Percentiles rank a stretch among this genome's conserved stretches.
Conservation (phyloP, 1,140 invertebrate species). For the Phenacoccus solenopsis region DNA sequence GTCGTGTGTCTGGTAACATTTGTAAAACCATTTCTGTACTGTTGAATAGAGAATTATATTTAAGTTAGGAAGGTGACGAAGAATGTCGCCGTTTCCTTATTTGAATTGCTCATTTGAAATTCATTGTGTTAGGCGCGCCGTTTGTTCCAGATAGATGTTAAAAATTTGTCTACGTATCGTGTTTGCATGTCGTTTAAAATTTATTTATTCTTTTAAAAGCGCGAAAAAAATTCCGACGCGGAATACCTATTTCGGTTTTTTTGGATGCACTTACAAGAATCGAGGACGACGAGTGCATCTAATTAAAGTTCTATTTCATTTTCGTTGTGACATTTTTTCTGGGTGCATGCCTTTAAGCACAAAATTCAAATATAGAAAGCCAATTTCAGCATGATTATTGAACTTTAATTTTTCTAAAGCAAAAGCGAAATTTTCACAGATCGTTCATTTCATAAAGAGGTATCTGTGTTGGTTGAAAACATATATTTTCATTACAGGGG, state of each 20-base stretch:
- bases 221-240: background rate
- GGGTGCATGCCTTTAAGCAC: too few species aligned
- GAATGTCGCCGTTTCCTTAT: background rate
- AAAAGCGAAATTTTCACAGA: too few species aligned
- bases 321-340: too few species aligned
- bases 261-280: background rate
- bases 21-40: background rate
- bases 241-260: too few species aligned
- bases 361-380: too few species aligned
- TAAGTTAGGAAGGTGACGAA: background rate
- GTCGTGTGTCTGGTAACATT: background rate
- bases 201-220: background rate
- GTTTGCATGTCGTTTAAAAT: background rate
- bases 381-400: too few species aligned
- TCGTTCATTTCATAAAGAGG: too few species aligned
- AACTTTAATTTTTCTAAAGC: too few species aligned
- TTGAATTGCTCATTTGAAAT: background rate
- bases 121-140: background rate
- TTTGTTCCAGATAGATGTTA: background rate
- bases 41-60: background rate
- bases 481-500: too few species aligned
- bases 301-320: background rate
- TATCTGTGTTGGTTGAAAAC: too few species aligned
- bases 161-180: background rate
- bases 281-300: background rate